Conservation (phyloP, 2,113 vertebrate species). For the Seriola quinqueradiata region DNA sequence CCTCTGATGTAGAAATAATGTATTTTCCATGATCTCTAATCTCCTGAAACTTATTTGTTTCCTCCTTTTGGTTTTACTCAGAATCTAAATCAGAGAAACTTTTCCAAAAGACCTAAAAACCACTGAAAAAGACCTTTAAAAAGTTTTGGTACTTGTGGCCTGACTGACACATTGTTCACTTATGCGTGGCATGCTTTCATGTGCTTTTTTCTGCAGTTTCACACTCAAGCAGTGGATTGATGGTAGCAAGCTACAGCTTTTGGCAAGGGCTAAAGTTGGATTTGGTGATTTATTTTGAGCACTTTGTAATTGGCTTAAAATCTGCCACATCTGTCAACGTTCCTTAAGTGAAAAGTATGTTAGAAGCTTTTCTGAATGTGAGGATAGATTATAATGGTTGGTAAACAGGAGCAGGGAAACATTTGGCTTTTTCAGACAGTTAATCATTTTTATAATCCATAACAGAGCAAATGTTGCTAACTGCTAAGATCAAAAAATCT, state of each 20-base stretch:
- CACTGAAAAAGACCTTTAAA: conserved; percentile 18
- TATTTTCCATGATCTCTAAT: conserved; percentile 1
- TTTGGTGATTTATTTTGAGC: conserved; percentile 40
- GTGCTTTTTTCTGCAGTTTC: conserved; percentile 32
- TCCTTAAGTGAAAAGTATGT: conserved; percentile 12
- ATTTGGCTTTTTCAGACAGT: neutral
- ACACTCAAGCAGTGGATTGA: conserved; percentile 42
- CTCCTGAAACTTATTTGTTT: conserved; percentile 2
- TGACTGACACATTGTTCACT: conserved; percentile 25
- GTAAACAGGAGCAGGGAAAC: neutral
- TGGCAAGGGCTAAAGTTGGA: conserved; percentile 37
- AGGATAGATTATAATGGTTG: conserved; percentile 21
- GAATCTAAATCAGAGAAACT: conserved; percentile 16
- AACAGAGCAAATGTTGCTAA: neutral
- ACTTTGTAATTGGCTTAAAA: conserved; percentile 43
- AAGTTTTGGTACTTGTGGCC: conserved; percentile 37
- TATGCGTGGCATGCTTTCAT: conserved; percentile 36
- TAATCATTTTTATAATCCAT: neutral
- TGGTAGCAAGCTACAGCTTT: conserved; percentile 12
- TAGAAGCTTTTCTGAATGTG: neutral
- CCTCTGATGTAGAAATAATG: neutral
- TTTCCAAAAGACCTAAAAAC: conserved; percentile 27
- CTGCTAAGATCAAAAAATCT: neutral
- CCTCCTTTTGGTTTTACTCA: neutral
- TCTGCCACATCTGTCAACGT: conserved; percentile 42